Percentiles rank a stretch among this genome's conserved stretches.
Conservation (phyloP, 2,113 vertebrate species). For the Paralichthys olivaceus region DNA sequence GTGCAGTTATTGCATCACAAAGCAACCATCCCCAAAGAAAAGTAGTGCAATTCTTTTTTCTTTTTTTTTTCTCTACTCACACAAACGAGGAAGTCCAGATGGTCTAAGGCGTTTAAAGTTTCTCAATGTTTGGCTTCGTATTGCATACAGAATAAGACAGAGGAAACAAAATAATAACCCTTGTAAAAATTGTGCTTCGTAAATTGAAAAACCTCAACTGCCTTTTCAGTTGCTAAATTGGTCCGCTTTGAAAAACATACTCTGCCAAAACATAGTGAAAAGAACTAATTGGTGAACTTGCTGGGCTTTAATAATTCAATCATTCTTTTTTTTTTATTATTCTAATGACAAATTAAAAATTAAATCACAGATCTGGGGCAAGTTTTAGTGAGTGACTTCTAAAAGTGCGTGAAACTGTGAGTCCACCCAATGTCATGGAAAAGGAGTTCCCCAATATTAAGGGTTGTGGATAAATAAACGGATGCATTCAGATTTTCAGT, state of each 20-base stretch:
- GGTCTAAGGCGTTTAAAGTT: slow-evolving; percentile 83
- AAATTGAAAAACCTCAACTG: slow-evolving; percentile 77
- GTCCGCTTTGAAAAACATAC: slow-evolving; percentile 78
- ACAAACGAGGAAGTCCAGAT: slow-evolving; percentile 83
- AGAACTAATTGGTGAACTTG: slow-evolving; percentile 70
- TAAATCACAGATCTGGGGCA: slow-evolving; percentile 37
- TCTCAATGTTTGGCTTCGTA: slow-evolving; percentile 83
- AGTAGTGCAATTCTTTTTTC: slow-evolving; percentile 81
- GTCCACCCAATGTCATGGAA: slow-evolving; percentile 24
- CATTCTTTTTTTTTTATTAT: slow-evolving; percentile 22
- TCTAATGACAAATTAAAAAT: slow-evolving; percentile 25
- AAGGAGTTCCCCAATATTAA: slow-evolving; percentile 33
- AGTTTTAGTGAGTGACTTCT: slow-evolving; percentile 47
- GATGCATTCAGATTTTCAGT: slow-evolving; percentile 39
- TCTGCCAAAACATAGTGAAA: slow-evolving; percentile 65
- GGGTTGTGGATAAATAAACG: slow-evolving; percentile 54
- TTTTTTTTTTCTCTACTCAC: slow-evolving; percentile 73
- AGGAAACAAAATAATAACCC: slow-evolving; percentile 76
- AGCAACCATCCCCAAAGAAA: slow-evolving; percentile 80
- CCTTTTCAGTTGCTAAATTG: slow-evolving; percentile 77
- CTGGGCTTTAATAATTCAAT: slow-evolving; percentile 64
- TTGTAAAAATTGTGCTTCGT: slow-evolving; percentile 86
- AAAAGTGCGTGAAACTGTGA: slow-evolving; percentile 46
- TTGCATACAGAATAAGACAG: slow-evolving; percentile 86
- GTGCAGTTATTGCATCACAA: slow-evolving; percentile 87